A percentile compares a stretch with the other conserved stretches of the same genome.
These are phyloP conservation scores for Drosophila setosimentum DNA, from an alignment of 2,888 invertebrate genomes.

Conservation along the genomic window DNA sequence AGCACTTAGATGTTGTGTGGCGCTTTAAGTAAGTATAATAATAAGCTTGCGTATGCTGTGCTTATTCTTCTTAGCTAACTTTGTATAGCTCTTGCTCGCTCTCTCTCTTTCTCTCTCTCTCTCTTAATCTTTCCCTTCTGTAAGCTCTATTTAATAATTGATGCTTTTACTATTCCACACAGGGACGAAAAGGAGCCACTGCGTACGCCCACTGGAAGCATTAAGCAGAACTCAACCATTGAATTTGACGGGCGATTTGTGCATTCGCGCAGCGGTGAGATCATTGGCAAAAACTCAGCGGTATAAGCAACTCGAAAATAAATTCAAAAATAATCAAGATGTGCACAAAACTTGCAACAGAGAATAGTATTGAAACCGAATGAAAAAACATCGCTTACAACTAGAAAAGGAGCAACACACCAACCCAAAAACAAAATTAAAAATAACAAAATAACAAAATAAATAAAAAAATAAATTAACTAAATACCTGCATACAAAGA, in stretches of 20 bases:
- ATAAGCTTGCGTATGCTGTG: conserved; percentile 14
- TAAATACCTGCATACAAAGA: conserved; percentile 18
- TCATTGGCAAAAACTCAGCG: conserved; percentile 96
- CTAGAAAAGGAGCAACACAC: conserved; percentile 20
- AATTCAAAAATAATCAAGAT: conserved; percentile 9
- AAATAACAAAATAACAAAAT: conserved; percentile 3
- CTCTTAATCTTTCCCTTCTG: too few relatives aligned
- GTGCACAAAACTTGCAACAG: conserved; percentile 60
- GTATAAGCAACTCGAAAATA: conserved; percentile 85
- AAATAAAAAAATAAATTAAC: conserved; percentile 12
- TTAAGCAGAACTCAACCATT: conserved; percentile 91
- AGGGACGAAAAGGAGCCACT: conserved; percentile 94
- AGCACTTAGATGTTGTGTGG: conserved; percentile 23
- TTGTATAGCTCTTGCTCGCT: not conserved
- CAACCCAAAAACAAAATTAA: conserved; percentile 9
- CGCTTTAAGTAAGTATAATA: conserved; percentile 21
- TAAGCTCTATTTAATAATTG: not conserved
- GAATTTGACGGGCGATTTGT: conserved; percentile 94
- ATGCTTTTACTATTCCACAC: conserved; percentile 8
- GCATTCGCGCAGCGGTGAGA: conserved; percentile 92
- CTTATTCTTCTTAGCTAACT: not conserved
- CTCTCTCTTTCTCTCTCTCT: not conserved
- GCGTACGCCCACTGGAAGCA: conserved; percentile 87
- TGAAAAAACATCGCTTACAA: conserved; percentile 1
- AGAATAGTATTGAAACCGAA: conserved; percentile 46